Base-by-base conservation (phyloP, 2,888 invertebrate species). In the Agrochola litura region DNA sequence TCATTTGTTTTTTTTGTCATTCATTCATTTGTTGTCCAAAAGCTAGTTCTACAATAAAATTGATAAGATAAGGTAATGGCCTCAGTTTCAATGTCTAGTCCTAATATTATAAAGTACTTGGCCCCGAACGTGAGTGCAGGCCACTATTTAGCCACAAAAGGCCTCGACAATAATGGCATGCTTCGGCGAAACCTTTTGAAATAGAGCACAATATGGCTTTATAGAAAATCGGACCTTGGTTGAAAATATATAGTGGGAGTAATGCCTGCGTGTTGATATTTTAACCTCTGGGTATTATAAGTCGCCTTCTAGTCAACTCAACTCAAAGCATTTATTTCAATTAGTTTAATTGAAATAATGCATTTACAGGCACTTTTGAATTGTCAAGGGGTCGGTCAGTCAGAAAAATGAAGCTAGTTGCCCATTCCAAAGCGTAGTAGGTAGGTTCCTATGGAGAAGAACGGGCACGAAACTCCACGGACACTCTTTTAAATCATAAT, bases 61-160 rank as follows among this genome's bases (percentile, higher is more conserved):
- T 9, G 60, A 60, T 52, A 49, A n/a, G n/a, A n/a, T n/a, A n/a
- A n/a, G 49, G 49, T 60, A 66, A 54, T 66, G 41, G 54, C 22
- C 30, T 60, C 22, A n/a, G 69, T 52, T 30, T 75, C 14, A 19
- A 9, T 30, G n/a, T 67, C 30, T 56, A n/a, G 49, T 74, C n/a
- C 49, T 69, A 56, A 70, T 77, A 46, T 69, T n/a, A 58, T 58
- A 65, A 69, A 80, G 76, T 14, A 46, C 76, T 68, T 52, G 14
- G 25, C 14, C 14, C 8, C 52, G 19, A 58, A 63, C 75, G 81
- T 81, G 81, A 80, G 80, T 82, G 65, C 65, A 80, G 65, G 56
- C 41, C 65, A 49, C 41, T 82, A 61, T 82, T 82, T 46, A 49
- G 1, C 56, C 65, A 66, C 82, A 76, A 80, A 82, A 76, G 82